Conservation (phyloP, 2,888 invertebrate species). For the Cynaeus angustus region DNA sequence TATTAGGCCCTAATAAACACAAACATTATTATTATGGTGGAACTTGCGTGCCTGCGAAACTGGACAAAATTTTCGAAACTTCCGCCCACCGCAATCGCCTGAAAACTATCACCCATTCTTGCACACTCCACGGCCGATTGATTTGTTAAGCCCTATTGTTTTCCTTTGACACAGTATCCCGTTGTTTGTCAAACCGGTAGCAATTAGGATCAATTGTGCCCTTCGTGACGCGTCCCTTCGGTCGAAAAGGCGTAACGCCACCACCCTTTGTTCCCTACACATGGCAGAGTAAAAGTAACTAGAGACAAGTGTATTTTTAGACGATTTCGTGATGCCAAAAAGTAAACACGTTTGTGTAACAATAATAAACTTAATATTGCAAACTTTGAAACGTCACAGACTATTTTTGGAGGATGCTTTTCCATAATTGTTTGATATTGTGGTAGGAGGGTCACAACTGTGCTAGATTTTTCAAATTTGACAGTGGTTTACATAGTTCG, state of each 20-base stretch:
- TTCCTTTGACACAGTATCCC: conserved; percentile 38
- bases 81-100: too few relatives aligned
- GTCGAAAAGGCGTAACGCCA: conserved; percentile 42
- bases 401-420: conserved; percentile 28
- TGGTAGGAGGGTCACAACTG: conserved; percentile 28
- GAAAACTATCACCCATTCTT: neutral
- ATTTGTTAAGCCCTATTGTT: conserved; percentile 34
- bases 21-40: conserved; percentile 48
- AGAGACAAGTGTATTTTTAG: conserved; percentile 12
- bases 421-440: conserved; percentile 31
- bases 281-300: conserved; percentile 16
- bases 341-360: conserved; percentile 24
- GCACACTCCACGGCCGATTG: conserved; percentile 5
- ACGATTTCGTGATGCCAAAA: conserved; percentile 27
- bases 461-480: conserved; percentile 12
- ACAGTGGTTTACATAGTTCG: neutral
- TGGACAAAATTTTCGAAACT: conserved; percentile 1
- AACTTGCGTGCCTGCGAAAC: neutral
- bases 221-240: conserved; percentile 30
- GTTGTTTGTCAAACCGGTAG: conserved; percentile 46
- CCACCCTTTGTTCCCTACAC: conserved; percentile 24
- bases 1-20: conserved; percentile 50
- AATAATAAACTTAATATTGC: conserved; percentile 35
- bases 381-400: conserved; percentile 27
- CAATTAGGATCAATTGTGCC: conserved; percentile 48